Evolutionary conservation across 2,888 invertebrate species (phyloP).

Genomic region (Athripsodes cinereus): DNA sequence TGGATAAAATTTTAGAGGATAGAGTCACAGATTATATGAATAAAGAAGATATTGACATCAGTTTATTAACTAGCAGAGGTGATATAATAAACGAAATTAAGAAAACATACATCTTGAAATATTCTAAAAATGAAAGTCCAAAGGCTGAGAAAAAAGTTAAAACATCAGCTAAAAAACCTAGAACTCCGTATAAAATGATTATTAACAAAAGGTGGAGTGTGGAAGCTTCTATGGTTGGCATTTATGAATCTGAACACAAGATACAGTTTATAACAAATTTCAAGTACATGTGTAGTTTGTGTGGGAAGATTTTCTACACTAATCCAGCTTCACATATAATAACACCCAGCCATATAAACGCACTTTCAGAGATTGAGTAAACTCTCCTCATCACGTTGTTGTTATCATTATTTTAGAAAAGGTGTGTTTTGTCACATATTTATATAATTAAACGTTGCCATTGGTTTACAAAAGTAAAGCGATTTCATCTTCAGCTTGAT

Average conservation of each 20-base stretch:
- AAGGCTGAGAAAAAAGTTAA: not conserved
- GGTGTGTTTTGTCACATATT: too few relatives aligned
- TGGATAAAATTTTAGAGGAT: slow-evolving; percentile 12
- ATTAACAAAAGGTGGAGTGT: slow-evolving; percentile 1
- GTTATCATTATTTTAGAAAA: too few relatives aligned
- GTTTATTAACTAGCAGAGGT: not conserved
- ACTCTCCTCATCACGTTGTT: too few relatives aligned
- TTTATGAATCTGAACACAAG: slow-evolving; percentile 6
- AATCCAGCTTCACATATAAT: slow-evolving; percentile 9
- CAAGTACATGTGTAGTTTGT: slow-evolving; percentile 6
- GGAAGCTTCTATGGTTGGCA: not conserved
- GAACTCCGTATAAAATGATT: not conserved
- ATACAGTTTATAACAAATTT: slow-evolving; percentile 7
- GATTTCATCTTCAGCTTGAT: too few relatives aligned
- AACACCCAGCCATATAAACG: slow-evolving; percentile 7
- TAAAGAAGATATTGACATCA: not conserved
- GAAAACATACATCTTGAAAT: not conserved
- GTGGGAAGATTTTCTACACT: not conserved
- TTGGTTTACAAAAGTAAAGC: too few relatives aligned
- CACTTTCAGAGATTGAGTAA: not conserved
- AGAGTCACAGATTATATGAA: not conserved
- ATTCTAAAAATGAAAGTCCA: not conserved
- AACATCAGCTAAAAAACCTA: not conserved
- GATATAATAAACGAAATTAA: slow-evolving; percentile 1
- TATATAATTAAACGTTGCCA: too few relatives aligned